A percentile compares a stretch with the other conserved stretches of the same genome.
These are phyloP conservation scores for Oeneis ivallda DNA, from an alignment of 2,888 invertebrate genomes.

Conservation along the genomic window DNA sequence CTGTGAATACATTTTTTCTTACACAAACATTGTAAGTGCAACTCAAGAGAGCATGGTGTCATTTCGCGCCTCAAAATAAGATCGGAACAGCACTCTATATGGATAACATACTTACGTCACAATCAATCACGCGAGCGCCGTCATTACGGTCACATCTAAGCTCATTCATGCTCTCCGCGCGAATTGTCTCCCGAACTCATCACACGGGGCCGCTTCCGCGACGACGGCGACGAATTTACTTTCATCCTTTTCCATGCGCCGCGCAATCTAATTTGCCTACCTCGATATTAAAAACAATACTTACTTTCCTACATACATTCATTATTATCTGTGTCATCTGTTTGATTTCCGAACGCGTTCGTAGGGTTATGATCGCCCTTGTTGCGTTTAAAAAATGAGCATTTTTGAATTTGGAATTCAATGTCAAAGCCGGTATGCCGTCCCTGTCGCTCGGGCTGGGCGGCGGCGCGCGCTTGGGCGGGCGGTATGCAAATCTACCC, in stretches of 20 bases:
- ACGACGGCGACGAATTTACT: constrained; percentile 77
- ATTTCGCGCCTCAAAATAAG: constrained; percentile 17
- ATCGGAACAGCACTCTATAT: constrained; percentile 30
- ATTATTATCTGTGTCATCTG: constrained; percentile 21
- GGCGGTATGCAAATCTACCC: constrained; percentile 81
- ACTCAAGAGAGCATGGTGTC: background rate
- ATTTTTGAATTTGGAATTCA: constrained; percentile 48
- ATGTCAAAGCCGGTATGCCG: constrained; percentile 64
- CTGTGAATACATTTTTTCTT: too few species aligned
- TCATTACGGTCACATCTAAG: constrained; percentile 62
- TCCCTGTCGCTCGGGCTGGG: constrained; percentile 78
- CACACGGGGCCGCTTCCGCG: constrained; percentile 59
- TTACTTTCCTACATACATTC: constrained; percentile 9
- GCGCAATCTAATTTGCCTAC: constrained; percentile 58
- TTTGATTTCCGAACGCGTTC: constrained; percentile 26
- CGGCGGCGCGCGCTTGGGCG: constrained; percentile 80
- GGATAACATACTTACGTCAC: constrained; percentile 44
- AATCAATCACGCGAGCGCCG: constrained; percentile 57
- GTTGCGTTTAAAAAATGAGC: constrained; percentile 38
- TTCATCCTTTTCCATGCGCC: constrained; percentile 72
- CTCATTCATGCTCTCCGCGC: constrained; percentile 72
- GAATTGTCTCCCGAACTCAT: constrained; percentile 67
- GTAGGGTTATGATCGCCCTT: constrained; percentile 24
- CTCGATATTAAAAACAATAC: constrained; percentile 27
- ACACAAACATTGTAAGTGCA: too few species aligned